Conservation (phyloP, 1,140 invertebrate species). For the Heliconius congener region DNA sequence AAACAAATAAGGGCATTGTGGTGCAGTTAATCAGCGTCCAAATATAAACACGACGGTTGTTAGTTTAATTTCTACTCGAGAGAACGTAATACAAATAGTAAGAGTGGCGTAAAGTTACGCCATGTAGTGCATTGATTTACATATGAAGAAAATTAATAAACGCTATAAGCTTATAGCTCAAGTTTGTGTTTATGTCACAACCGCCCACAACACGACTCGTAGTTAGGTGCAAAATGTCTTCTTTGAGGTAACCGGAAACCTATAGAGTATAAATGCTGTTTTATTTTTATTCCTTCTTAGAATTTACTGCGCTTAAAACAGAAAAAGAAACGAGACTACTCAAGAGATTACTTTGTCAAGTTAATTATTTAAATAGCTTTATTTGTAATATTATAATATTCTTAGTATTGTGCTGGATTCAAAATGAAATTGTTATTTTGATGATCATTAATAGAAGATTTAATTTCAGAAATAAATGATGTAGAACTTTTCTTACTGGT, state of each 20-base stretch:
- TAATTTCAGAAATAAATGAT: neutral
- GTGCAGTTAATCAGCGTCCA: too few species aligned
- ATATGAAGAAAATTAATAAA: neutral
- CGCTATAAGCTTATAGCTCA: neutral
- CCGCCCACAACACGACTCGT: slow-evolving; percentile 51
- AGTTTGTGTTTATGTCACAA: slow-evolving; percentile 29
- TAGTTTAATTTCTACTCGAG: too few species aligned
- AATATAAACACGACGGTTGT: too few species aligned
- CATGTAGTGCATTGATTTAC: neutral
- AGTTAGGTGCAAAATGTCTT: slow-evolving; percentile 66
- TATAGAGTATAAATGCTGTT: slow-evolving; percentile 42
- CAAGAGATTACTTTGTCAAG: slow-evolving; percentile 18
- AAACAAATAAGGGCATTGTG: too few species aligned
- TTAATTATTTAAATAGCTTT: slow-evolving; percentile 9
- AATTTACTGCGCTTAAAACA: slow-evolving; percentile 17
- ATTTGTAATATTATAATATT: neutral
- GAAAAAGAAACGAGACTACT: slow-evolving; percentile 16
- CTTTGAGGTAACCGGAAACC: slow-evolving; percentile 58
- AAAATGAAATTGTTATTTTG: neutral
- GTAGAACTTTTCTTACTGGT: neutral
- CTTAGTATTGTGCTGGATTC: neutral
- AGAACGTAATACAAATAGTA: neutral
- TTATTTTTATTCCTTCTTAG: slow-evolving; percentile 31
- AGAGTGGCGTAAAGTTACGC: neutral
- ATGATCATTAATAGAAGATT: neutral